Evolutionary conservation across 1,140 invertebrate species (phyloP).

Genomic region (Diuraphis noxia): DNA sequence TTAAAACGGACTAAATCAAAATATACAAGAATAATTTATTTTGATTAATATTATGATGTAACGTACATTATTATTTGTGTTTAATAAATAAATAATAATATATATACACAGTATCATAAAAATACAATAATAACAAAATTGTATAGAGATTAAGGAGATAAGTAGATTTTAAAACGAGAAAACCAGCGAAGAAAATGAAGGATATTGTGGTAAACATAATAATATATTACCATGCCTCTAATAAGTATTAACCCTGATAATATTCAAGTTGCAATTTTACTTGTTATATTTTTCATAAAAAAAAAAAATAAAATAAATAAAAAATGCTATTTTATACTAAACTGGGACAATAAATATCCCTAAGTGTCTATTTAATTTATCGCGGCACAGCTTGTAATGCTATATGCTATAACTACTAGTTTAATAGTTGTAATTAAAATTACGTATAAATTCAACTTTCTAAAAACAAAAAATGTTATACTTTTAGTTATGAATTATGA

Average conservation of each 20-base stretch:
- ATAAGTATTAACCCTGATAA: neutral
- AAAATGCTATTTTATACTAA: neutral
- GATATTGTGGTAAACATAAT: neutral
- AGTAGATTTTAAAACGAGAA: neutral
- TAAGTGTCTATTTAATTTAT: neutral
- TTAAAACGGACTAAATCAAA: neutral
- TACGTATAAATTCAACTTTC: neutral
- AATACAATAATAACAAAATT: neutral
- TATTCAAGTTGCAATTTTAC: neutral
- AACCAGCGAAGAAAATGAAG: neutral
- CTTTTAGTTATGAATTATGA: neutral
- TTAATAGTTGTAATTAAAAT: constrained; percentile 16
- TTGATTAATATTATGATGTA: neutral
- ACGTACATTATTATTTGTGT: neutral
- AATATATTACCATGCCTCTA: neutral
- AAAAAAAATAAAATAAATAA: too few species aligned
- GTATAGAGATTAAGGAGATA: neutral
- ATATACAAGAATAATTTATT: neutral
- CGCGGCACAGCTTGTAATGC: neutral
- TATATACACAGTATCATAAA: too few species aligned
- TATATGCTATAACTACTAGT: neutral
- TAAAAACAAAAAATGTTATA: constrained; percentile 5
- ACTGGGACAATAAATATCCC: neutral
- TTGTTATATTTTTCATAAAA: neutral
- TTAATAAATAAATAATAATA: neutral